These are phyloP conservation scores for Cancer borealis DNA, from an alignment of 2,888 invertebrate genomes.

Conservation along the genomic window DNA sequence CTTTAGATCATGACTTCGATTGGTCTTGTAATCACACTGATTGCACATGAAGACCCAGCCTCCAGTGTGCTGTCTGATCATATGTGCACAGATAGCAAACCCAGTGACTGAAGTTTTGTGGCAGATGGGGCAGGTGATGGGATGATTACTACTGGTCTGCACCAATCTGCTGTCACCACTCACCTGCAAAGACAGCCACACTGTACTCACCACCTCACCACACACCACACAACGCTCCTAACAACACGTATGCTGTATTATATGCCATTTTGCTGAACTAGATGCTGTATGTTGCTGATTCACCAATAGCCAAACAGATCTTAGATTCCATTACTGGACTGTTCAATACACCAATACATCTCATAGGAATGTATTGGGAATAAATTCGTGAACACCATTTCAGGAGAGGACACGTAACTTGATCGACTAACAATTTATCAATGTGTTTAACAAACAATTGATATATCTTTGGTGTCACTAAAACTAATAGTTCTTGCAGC, in stretches of 20 bases:
- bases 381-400: neutral
- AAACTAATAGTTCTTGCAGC: neutral
- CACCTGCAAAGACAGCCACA: conserved; percentile 70
- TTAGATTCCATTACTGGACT: neutral
- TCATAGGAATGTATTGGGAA: neutral
- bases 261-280: conserved; percentile 3
- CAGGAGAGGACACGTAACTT: neutral
- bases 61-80: conserved; percentile 55
- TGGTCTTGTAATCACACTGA: conserved; percentile 70
- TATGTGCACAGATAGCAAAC: conserved; percentile 58
- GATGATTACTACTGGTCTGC: conserved; percentile 15
- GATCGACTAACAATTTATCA: neutral
- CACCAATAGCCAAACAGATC: neutral
- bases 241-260: neutral
- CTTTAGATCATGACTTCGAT: conserved; percentile 69
- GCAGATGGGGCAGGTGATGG: conserved; percentile 56
- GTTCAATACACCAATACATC: neutral
- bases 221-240: neutral
- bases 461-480: neutral
- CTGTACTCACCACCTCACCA: conserved; percentile 42
- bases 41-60: conserved; percentile 66
- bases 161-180: conserved; percentile 38
- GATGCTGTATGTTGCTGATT: neutral
- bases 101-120: conserved; percentile 33
- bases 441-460: neutral